Conservation (phyloP, 2,888 invertebrate species). For the Leucania comma region DNA sequence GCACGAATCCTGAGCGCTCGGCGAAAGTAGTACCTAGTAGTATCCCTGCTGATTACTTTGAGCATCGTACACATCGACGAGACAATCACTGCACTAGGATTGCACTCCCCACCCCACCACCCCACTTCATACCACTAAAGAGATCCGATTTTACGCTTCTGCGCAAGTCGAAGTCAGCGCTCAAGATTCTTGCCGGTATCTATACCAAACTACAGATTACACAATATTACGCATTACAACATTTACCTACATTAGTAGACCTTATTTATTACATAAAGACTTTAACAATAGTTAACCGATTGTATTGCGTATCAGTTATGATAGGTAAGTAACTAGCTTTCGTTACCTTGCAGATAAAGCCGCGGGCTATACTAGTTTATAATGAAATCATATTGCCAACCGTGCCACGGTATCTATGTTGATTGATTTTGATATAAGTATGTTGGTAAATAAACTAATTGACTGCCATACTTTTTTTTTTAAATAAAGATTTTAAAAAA, state of each 20-base stretch:
- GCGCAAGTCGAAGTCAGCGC: too few relatives aligned
- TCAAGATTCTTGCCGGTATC: too few relatives aligned
- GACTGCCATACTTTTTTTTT: too few relatives aligned
- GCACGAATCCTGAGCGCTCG: too few relatives aligned
- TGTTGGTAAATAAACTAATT: slow-evolving; percentile 10
- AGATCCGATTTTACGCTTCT: too few relatives aligned
- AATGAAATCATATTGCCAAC: not conserved
- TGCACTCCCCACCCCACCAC: too few relatives aligned
- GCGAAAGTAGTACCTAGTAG: too few relatives aligned
- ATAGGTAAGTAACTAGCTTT: slow-evolving; percentile 4
- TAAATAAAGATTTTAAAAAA: too few relatives aligned
- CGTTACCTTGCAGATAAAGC: not conserved
- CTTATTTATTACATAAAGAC: slow-evolving; percentile 16
- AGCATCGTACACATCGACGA: too few relatives aligned
- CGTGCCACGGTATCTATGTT: not conserved
- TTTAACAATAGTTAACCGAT: not conserved
- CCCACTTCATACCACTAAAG: too few relatives aligned
- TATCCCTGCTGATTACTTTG: too few relatives aligned
- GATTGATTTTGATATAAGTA: slow-evolving; percentile 1
- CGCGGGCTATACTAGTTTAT: not conserved
- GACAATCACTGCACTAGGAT: too few relatives aligned
- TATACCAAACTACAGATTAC: slow-evolving; percentile 1
- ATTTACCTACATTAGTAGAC: not conserved
- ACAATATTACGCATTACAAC: not conserved
- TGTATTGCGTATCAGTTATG: slow-evolving; percentile 7